Conservation (phyloP, 2,113 vertebrate species). For the Sinocyclocheilus anshuiensis region DNA sequence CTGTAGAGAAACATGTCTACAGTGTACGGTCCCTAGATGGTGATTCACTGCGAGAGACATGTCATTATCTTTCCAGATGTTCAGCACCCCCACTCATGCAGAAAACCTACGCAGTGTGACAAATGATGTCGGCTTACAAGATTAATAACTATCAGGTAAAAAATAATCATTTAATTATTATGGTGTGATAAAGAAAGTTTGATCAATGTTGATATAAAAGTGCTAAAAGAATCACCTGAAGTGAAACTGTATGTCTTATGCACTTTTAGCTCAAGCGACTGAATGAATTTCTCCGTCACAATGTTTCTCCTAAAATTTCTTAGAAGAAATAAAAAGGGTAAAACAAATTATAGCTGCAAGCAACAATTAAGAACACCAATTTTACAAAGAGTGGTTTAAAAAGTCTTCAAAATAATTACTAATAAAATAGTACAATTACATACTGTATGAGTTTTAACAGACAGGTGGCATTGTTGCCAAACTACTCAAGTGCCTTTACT, state of each 20-base stretch:
- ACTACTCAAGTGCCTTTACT: not conserved
- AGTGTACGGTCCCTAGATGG: conserved; percentile 23
- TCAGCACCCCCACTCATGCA: conserved; percentile 26
- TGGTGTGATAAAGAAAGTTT: not conserved
- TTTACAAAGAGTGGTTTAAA: not conserved
- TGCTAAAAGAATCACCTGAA: not conserved
- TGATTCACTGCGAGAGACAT: conserved; percentile 17
- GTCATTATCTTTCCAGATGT: conserved; percentile 44
- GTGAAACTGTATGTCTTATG: not conserved
- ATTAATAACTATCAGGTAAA: conserved; percentile 6
- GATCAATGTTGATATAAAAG: not conserved
- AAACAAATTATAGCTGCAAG: not conserved
- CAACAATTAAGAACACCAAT: not conserved
- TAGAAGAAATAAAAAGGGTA: not conserved
- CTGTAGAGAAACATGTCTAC: conserved; percentile 4
- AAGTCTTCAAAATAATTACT: not conserved
- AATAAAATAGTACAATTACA: not conserved
- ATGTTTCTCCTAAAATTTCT: not conserved
- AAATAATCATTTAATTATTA: not conserved
- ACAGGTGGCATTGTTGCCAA: not conserved
- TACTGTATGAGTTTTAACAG: not conserved
- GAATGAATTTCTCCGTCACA: not conserved
- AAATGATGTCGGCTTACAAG: not conserved
- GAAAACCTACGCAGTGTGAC: conserved; percentile 25
- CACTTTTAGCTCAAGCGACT: not conserved